phyloP scores from a whole-genome alignment of 2,113 vertebrate genomes.

The Chamaetylas fuelleborni region DNA sequence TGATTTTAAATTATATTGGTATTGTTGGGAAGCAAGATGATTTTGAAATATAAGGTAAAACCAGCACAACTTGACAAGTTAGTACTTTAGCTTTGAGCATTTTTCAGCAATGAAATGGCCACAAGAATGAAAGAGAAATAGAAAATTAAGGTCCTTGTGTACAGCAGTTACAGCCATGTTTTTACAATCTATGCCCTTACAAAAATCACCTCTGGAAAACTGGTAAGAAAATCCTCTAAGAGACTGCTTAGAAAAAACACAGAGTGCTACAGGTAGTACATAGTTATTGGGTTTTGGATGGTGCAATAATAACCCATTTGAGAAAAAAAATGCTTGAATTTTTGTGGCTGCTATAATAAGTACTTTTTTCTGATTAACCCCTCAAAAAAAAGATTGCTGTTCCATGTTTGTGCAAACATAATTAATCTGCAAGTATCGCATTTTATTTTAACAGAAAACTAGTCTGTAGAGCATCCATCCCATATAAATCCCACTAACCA shows the following conservation, averaged over 20 bases:
- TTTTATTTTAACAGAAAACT: neutral
- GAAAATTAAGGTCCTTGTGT: neutral
- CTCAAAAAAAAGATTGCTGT: neutral
- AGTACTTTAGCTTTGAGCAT: neutral
- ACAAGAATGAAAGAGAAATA: neutral
- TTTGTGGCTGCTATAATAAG: neutral
- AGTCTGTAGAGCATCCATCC: neutral
- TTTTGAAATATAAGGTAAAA: neutral
- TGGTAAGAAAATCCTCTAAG: neutral
- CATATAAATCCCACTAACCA: neutral
- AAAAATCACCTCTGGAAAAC: neutral
- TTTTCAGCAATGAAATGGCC: neutral
- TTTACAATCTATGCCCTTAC: neutral
- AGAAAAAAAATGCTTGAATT: neutral
- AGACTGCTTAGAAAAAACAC: neutral
- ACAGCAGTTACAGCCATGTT: neutral
- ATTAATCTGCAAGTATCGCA: neutral
- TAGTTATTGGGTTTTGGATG: fast-evolving
- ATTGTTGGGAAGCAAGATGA: neutral
- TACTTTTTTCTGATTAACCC: neutral
- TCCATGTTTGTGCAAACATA: neutral
- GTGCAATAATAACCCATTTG: neutral
- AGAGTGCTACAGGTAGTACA: neutral
- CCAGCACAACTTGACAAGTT: neutral
- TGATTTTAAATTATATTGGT: neutral